Evolutionary conservation across 2,113 vertebrate genomes (phyloP).

Genomic region (Sylvilagus bachmani): DNA sequence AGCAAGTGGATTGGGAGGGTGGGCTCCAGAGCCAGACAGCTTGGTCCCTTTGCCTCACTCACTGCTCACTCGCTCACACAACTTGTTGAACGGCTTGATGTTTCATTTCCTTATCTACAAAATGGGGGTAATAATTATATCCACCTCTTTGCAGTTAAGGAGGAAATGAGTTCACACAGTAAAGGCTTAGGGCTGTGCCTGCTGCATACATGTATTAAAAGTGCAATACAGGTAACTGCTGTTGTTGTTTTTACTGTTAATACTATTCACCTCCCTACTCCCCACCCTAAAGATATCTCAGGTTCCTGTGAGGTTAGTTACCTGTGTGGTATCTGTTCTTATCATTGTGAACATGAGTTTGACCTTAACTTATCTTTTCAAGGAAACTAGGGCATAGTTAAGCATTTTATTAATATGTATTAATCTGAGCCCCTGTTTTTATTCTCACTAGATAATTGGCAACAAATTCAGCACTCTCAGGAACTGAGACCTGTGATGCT

Average conservation of each 20-base stretch:
- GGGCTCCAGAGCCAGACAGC: not conserved
- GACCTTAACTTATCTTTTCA: constrained; percentile 43
- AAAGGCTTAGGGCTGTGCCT: too few relatives aligned
- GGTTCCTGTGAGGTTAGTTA: not conserved
- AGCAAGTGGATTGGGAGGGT: too few relatives aligned
- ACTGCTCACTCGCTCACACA: not conserved
- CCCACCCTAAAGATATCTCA: not conserved
- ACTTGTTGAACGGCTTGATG: not conserved
- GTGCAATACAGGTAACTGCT: not conserved
- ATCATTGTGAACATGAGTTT: not conserved
- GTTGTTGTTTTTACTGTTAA: not conserved
- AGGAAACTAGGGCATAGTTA: not conserved
- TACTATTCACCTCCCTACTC: accelerated
- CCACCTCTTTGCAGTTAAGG: not conserved
- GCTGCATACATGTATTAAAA: not conserved
- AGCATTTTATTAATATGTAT: not conserved
- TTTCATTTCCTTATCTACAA: not conserved
- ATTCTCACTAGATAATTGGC: not conserved
- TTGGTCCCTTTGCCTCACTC: not conserved
- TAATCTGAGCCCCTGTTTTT: not conserved
- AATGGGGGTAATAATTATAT: too few relatives aligned
- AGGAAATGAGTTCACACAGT: not conserved
- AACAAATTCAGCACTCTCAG: not conserved
- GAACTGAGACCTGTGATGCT: not conserved
- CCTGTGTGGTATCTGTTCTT: not conserved